phyloP scores from a whole-genome alignment of 2,113 vertebrate genomes.

The Pimephales promelas region DNA sequence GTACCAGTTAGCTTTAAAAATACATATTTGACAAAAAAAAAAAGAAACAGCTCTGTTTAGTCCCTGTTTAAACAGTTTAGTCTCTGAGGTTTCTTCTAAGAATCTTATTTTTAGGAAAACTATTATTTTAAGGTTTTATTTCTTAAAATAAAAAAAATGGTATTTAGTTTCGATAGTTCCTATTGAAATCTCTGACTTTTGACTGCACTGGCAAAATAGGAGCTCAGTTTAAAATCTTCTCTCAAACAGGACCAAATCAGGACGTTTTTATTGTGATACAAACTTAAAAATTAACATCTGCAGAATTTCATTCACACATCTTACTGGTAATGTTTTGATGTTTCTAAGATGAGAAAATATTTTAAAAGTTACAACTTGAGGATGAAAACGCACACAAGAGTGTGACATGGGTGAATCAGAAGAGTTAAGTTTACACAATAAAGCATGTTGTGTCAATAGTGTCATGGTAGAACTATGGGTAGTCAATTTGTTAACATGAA shows the following conservation, averaged over 20 bases:
- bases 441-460: constrained; percentile 50
- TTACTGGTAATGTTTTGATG: not conserved
- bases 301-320: not conserved
- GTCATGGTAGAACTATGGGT: constrained; percentile 28
- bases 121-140: not conserved
- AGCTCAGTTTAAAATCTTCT: not conserved
- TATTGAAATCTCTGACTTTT: not conserved
- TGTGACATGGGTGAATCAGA: not conserved
- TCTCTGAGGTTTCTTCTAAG: not conserved
- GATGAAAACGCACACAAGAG: not conserved
- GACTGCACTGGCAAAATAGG: too few species aligned
- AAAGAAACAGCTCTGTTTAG: too few species aligned
- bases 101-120: too few species aligned
- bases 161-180: too few species aligned
- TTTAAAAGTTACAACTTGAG: not conserved
- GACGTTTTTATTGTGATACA: not conserved
- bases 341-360: not conserved
- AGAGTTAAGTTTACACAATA: constrained; percentile 47
- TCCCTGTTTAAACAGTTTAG: not conserved
- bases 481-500: constrained; percentile 16
- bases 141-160: too few species aligned
- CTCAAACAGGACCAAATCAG: not conserved
- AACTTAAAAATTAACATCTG: not conserved
- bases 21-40: too few species aligned
- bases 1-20: not conserved